Percentiles rank a stretch among this genome's conserved stretches.
phyloP scores from a whole-genome alignment of 1,140 invertebrate species.

The Agrypnia vestita region DNA sequence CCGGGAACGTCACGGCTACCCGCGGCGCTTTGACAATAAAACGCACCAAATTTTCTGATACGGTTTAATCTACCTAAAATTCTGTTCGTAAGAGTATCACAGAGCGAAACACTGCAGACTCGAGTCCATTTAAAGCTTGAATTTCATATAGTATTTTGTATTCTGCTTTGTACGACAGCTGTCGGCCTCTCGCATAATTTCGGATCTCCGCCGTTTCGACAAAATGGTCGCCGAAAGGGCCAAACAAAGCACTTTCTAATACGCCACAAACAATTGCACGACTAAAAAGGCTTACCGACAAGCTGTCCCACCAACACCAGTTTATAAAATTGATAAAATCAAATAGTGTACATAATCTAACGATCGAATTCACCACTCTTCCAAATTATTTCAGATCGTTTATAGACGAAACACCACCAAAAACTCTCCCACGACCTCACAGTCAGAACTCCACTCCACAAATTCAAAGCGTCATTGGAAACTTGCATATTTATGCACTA shows the following conservation, averaged over 20 bases:
- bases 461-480: neutral
- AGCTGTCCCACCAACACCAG: constrained; percentile 33
- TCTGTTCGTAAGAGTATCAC: constrained; percentile 54
- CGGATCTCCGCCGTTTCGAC: constrained; percentile 48
- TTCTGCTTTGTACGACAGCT: constrained; percentile 51
- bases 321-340: constrained; percentile 46
- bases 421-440: neutral
- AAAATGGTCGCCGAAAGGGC: constrained; percentile 51
- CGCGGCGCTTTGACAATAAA: constrained; percentile 37
- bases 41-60: constrained; percentile 35
- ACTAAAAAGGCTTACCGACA: constrained; percentile 37
- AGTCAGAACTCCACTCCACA: constrained; percentile 5
- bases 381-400: constrained; percentile 20
- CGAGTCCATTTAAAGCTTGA: constrained; percentile 52
- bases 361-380: constrained; percentile 36
- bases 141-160: constrained; percentile 50
- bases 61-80: constrained; percentile 33
- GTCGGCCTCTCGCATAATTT: constrained; percentile 49
- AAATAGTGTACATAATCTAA: constrained; percentile 40
- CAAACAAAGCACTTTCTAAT: constrained; percentile 51
- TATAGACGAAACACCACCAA: constrained; percentile 37
- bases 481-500: constrained; percentile 20
- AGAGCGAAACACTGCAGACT: constrained; percentile 52
- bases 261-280: neutral
- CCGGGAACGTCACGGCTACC: constrained; percentile 24